Evolutionary conservation across 2,888 invertebrate species (phyloP), one percentile per base, ranked within the genome.

Genomic region (Argyresthia albistria): DNA sequence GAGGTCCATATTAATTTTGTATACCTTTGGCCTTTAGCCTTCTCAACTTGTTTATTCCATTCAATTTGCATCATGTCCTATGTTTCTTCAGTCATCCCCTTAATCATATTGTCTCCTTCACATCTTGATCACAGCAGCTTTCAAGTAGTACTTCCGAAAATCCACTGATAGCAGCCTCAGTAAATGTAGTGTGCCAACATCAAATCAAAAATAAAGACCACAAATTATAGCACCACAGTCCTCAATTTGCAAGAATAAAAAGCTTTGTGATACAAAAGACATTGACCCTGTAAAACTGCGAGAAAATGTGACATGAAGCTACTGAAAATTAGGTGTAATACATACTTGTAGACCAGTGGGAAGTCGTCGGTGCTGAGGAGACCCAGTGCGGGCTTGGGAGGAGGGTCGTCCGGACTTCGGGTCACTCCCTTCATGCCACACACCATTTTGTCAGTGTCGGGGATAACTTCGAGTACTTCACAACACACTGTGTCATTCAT

Each of bases 401-500:
- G 90, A 55, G 93, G 92, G 68, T 92, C 91, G 66, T 92, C 91
- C 25, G 92, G 89, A 57, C 90, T 89, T 66, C 92, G 89, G 62
- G 93, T 90, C 61, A 91, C 88, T 58, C 94, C 94, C 81, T 95
- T 93, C 94, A 96, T 95, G 76, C 95, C 95, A 76, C 94, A 91
- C 65, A 93, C 92, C 88, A 96, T 91, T 88, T 95, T 95, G 86
- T 95, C 95, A 53, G 93, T 92, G 76, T 95, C 95, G 48, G 94
- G 92, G 73, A 93, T 94, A 58, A 95, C 93, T 89, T 95, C 95
- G 67, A 95, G 89, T 51, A 96, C 93, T 89, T 95, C 95, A 79
- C 95, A 95, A 89, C 95, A 94, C 55, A 96, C 93, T 65, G 93
- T 92, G 87, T 96, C 95, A 88, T 93, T 93, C 81, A 91, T 90